Evolutionary conservation across 2,888 invertebrate genomes (phyloP), one percentile per base, ranked within the genome.

Genomic region (Taenaris catops): DNA sequence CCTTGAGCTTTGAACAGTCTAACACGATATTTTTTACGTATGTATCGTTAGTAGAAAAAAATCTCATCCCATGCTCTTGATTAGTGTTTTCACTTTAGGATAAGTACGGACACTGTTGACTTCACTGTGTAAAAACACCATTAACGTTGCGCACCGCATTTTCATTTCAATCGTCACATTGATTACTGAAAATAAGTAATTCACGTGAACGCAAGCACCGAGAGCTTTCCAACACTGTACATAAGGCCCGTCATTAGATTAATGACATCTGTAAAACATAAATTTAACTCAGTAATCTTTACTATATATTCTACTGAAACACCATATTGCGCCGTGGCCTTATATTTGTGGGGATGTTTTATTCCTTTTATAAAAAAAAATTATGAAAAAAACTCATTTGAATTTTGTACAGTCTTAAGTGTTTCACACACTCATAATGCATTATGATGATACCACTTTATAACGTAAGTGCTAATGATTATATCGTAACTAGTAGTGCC

Each of bases 281-380:
- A 43, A 41, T 43, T 40, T 50, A 55, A 59, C 56, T 62, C 73
- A 74, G 69, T 75, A 70, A 74, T 60, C 49, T 72, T 45, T 66
- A 78, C 73, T 76, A 70, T 71, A 63, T 69, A 72, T 74, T 74
- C 76, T 81, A 84, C 84, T 83, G 80, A 83, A 76, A 86, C 84
- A 86, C 86, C 86, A 86, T 75, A 68, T 76, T 81, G 80, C 73
- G 81, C 84, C 79, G 86, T 84, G 86, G 86, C 86, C 86, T 86
- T 86, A 86, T 81, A 80, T 63, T 76, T 69, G 64, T 79, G 72
- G 80, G 78, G 72, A 79, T 80, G 64, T 78, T 75, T 81, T 75
- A 63, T 67, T 72, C 69, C 73, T 79, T 80, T 72, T 64, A 64
- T 67, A 68, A 69, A 64, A 61, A 57, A 29, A 21, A 61, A 66